Evolutionary conservation across 2,113 vertebrate species (phyloP).

Genomic region (Heterotilapia buettikoferi): DNA sequence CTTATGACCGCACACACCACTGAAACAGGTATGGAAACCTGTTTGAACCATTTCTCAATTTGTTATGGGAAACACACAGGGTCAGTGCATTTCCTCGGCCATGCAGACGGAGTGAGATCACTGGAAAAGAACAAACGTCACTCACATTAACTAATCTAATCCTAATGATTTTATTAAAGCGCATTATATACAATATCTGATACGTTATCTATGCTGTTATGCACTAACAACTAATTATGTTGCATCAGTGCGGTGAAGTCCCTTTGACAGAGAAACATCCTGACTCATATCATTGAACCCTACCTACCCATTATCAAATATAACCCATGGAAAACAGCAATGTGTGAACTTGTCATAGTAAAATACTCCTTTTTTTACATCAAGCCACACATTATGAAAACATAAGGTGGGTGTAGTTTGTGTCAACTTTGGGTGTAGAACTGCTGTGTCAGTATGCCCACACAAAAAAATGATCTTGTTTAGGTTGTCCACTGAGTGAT

Average conservation of each 20-base stretch:
- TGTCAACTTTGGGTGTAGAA: neutral
- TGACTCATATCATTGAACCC: conserved; percentile 12
- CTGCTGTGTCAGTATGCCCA: conserved; percentile 31
- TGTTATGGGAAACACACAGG: neutral
- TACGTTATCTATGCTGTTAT: neutral
- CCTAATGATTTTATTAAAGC: neutral
- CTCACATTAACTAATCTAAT: neutral
- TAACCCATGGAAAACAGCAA: neutral
- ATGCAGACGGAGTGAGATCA: neutral
- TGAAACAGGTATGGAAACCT: neutral
- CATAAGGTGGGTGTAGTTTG: conserved; percentile 15
- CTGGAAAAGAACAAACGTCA: neutral
- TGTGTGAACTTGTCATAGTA: neutral
- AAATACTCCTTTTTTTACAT: conserved; percentile 7
- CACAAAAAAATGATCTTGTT: neutral
- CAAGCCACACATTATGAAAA: neutral
- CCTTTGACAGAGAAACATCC: neutral
- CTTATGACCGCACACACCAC: neutral
- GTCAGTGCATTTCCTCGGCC: neutral
- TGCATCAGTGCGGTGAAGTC: neutral
- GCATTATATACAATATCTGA: neutral
- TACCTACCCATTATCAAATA: neutral
- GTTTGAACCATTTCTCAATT: neutral
- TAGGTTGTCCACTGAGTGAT: neutral
- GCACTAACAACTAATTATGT: neutral